Evolutionary conservation across 1,140 invertebrate genomes (phyloP).

Genomic region (Drosophila melanogaster): Release_6_plus_ISO1_MT NC_004354.4:5213001-5213500

Average conservation of each 20-base stretch:
- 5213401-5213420: conserved; percentile 74
- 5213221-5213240: conserved; percentile 76
- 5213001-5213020: conserved; percentile 11
- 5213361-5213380: conserved; percentile 18
- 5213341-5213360: background rate
- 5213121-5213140: conserved; percentile 60
- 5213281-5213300: too few relatives aligned
- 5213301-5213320: background rate
- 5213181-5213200: conserved; percentile 21
- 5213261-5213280: conserved; percentile 27
- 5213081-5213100: conserved; percentile 35
- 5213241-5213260: conserved; percentile 67
- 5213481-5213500: conserved; percentile 40
- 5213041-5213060: conserved; percentile 3
- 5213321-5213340: background rate
- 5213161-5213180: conserved; percentile 20
- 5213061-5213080: background rate
- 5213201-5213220: conserved; percentile 5
- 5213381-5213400: conserved; percentile 37
- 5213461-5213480: conserved; percentile 75
- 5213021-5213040: conserved; percentile 11
- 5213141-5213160: conserved; percentile 61
- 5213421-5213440: conserved; percentile 81
- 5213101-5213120: conserved; percentile 80
- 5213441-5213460: conserved; percentile 84